These are phyloP conservation scores for Lepidurus packardi DNA, from an alignment of 1,140 invertebrate genomes.

Conservation along the genomic window DNA sequence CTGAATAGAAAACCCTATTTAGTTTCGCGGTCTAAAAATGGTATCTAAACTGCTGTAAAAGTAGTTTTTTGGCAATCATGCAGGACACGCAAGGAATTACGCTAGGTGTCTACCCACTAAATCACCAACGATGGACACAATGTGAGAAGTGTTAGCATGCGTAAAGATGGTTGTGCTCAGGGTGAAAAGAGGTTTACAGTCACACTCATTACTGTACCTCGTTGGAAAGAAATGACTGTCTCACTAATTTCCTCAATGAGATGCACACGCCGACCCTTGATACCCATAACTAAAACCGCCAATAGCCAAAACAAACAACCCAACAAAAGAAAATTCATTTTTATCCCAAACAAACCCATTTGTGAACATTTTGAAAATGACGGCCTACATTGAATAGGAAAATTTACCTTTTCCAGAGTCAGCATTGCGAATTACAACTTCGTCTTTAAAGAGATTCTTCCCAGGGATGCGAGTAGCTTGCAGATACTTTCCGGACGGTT, in stretches of 20 bases:
- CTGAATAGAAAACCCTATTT: slow-evolving; percentile 51
- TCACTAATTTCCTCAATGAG: slow-evolving; percentile 96
- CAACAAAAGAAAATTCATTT: slow-evolving; percentile 1
- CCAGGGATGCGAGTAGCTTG: slow-evolving; percentile 84
- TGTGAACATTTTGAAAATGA: slow-evolving; percentile 25
- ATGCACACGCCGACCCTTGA: slow-evolving; percentile 92
- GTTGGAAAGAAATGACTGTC: slow-evolving; percentile 95
- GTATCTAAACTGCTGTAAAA: background rate
- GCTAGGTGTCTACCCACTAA: background rate
- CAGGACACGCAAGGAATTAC: background rate
- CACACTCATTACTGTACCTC: slow-evolving; percentile 60
- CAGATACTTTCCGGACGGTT: slow-evolving; percentile 76
- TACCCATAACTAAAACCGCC: slow-evolving; percentile 81
- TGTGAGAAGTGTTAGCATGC: background rate
- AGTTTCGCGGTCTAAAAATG: background rate
- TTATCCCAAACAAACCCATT: background rate
- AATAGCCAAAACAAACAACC: slow-evolving; percentile 33
- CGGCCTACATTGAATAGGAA: background rate
- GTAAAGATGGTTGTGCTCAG: background rate
- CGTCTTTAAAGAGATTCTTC: slow-evolving; percentile 87
- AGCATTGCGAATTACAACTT: slow-evolving; percentile 85
- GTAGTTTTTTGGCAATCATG: background rate
- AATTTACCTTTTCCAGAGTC: slow-evolving; percentile 85
- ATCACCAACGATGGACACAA: background rate
- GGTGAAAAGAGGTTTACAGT: slow-evolving; percentile 7